Conservation (phyloP, 2,113 vertebrate genomes). For the Dasyornis broadbenti region DNA sequence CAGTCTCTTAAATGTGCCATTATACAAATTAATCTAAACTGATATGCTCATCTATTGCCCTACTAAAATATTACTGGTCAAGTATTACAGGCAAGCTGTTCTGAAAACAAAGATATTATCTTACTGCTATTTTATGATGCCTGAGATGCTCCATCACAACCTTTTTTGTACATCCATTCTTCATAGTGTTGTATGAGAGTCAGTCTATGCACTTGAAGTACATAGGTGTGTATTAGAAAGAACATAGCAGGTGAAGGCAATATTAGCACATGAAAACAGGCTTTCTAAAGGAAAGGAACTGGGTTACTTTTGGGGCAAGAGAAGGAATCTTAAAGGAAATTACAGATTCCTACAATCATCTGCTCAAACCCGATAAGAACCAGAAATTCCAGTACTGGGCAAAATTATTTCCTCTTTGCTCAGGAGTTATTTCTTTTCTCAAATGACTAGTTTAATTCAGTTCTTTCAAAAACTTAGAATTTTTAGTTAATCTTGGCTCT, state of each 20-base stretch:
- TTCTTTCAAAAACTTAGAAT: not conserved
- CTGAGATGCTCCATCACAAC: not conserved
- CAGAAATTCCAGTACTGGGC: not conserved
- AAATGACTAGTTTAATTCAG: not conserved
- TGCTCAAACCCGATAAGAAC: not conserved
- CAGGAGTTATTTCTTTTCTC: not conserved
- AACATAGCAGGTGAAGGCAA: not conserved
- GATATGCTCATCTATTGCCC: conserved; percentile 34
- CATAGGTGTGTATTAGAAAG: not conserved
- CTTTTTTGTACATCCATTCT: not conserved
- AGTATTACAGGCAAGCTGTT: conserved; percentile 23
- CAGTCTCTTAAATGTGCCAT: conserved; percentile 50
- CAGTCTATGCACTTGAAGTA: not conserved
- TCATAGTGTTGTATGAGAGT: not conserved
- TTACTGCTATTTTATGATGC: not conserved
- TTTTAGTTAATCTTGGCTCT: not conserved
- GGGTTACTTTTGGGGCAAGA: not conserved
- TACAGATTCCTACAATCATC: not conserved
- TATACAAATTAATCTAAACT: conserved; percentile 50
- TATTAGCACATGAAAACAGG: not conserved
- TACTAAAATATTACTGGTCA: conserved; percentile 32
- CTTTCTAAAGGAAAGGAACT: not conserved
- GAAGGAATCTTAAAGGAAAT: not conserved
- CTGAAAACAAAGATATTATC: not conserved
- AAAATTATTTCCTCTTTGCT: not conserved